Base-by-base conservation (phyloP, 2,888 invertebrate species). In the Spialia ferax region DNA sequence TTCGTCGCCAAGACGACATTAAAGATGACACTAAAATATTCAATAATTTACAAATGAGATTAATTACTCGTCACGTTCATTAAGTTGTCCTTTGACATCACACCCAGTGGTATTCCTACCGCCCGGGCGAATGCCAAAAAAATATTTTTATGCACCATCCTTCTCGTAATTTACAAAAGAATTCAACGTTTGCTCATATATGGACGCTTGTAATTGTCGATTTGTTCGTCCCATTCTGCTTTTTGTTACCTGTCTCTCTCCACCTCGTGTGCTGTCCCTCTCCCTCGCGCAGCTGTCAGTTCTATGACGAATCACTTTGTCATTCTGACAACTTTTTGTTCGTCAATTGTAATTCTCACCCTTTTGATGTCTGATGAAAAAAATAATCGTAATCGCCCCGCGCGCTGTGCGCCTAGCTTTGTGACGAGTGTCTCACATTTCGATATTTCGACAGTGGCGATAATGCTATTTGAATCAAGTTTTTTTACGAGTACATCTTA, bases 271-370 rank as follows among this genome's bases (percentile, higher is more conserved):
- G 61, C 65, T 68, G 71, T 77, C 79, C 74, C 79, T 55, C 73
- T 83, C 83, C 71, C 76, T 71, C 83, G 71, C 80, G 87, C 92
- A 92, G 88, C 92, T 91, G 92, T 91, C 92, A 86, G 74, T 73
- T 74, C 81, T 88, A 85, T 91, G 92, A 92, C 92, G 92, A 91
- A 93, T 93, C 88, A 91, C 86, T 91, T 87, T 91, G 91, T 93
- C 89, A 89, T 85, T 87, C 84, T 90, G 92, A 89, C 91, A 89
- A 85, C 80, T 86, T 86, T 88, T 83, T 87, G 90, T 84, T 73
- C 79, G 80, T 80, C 86, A 82, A 80, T 80, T 84, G 84, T 86
- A 81, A 89, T 92, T 89, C 86, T 88, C 92, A 91, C 93, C 93
- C 92, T 87, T 89, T 88, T 74, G 75, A 76, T 74, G 71, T 71